These are phyloP conservation scores for Amblyopsis rosae DNA, from an alignment of 2,113 vertebrate species.

Conservation along the genomic window DNA sequence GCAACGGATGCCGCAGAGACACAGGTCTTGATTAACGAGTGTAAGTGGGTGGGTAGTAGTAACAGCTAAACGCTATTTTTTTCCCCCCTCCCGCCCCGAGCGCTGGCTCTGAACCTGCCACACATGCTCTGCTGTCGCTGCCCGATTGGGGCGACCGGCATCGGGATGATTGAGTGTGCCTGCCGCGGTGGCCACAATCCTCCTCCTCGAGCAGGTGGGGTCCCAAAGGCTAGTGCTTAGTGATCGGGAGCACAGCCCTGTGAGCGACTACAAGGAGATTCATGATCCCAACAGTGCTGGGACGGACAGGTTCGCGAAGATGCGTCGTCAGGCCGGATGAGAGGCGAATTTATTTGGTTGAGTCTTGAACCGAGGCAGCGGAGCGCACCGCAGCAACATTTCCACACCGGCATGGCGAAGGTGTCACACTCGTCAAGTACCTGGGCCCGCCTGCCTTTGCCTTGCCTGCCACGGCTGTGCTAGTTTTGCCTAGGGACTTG, in stretches of 20 bases:
- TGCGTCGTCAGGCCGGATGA: slow-evolving; percentile 74
- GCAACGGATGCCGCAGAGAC: slow-evolving; percentile 43
- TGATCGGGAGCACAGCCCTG: slow-evolving; percentile 76
- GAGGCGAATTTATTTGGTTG: slow-evolving; percentile 79
- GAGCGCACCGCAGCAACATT: slow-evolving; percentile 78
- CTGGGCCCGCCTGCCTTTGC: slow-evolving; percentile 65
- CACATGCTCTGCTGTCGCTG: slow-evolving; percentile 57
- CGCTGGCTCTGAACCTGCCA: slow-evolving; percentile 65
- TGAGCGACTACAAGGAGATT: slow-evolving; percentile 78
- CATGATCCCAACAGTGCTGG: slow-evolving; percentile 78
- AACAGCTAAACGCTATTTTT: too few species aligned
- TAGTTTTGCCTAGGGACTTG: slow-evolving; percentile 80
- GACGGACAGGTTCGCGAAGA: slow-evolving; percentile 75
- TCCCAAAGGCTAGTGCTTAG: slow-evolving; percentile 76
- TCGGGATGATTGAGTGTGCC: slow-evolving; percentile 71
- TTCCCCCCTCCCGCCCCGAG: slow-evolving; percentile 47
- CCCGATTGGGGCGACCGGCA: slow-evolving; percentile 64
- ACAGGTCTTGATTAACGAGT: slow-evolving; percentile 49
- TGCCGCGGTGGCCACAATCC: slow-evolving; percentile 58
- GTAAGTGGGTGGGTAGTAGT: slow-evolving; percentile 55
- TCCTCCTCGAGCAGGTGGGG: slow-evolving; percentile 61
- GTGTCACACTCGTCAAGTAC: slow-evolving; percentile 83
- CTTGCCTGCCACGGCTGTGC: slow-evolving; percentile 66
- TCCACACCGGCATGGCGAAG: slow-evolving; percentile 73
- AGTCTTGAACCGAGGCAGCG: slow-evolving; percentile 76